Evolutionary conservation across 2,113 vertebrate genomes (phyloP), one percentile per base, ranked within the genome.

Genomic region (Hippocampus abdominalis): DNA sequence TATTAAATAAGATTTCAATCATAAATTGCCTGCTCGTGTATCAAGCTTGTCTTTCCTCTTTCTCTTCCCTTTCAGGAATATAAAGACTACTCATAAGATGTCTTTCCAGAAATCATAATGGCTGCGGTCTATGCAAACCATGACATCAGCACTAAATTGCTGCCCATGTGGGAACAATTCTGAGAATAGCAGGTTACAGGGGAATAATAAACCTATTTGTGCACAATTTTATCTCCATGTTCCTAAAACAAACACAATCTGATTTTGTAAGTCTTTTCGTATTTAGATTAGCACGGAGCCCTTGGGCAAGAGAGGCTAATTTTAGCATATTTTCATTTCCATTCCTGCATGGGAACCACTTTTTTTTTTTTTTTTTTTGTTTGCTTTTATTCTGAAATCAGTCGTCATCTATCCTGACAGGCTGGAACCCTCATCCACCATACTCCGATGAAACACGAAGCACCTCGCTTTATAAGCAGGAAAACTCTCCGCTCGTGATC

Each of bases 271-370:
- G 72, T 46, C 49, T 72, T 77, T 86, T 80, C 76, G 57, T 75
- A 86, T 80, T 82, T 69, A 66, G 76, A 85, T 71, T 66, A 75
- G 74, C 71, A 75, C 81, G 75, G 77, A 66, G 64, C 76, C 81
- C 64, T 48, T 65, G 66, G 59, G 74, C 64, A 75, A 77, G 20
- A 56, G 74, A 67, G 49, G 72, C 64, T 68, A 88, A 83, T 81
- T 85, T 84, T 81, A 83, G 71, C 76, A 69, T 83, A 71, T 74
- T 63, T 77, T 86, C 84, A 78, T 86, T 84, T 87, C 83, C 72
- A 78, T 79, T 75, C 74, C 75, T 86, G 77, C 77, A 83, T 75
- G 67, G 69, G 66, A 87, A 80, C 57, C 3, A 73, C 68, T 6
- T 81, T 75, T 79, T 76, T 83, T 72, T 68, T 67, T 81, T 79